These are phyloP conservation scores for Eciton burchellii DNA, from an alignment of 1,140 invertebrate species.

Conservation along the genomic window DNA sequence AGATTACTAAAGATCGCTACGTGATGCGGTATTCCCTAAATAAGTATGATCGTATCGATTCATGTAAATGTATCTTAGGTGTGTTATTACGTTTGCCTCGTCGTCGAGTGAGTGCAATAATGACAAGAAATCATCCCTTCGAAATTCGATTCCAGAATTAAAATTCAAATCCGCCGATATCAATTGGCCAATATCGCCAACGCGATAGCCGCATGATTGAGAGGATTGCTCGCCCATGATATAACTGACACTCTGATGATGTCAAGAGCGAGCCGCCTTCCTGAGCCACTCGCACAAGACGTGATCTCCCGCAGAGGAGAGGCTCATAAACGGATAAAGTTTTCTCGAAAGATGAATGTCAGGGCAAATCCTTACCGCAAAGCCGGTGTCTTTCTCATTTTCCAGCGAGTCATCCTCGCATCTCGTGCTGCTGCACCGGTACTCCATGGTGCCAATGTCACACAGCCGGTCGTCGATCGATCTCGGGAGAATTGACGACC, in stretches of 20 bases:
- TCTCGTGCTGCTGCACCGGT: slow-evolving; percentile 76
- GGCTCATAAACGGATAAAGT: not conserved
- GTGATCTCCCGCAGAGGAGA: not conserved
- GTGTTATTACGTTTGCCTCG: too few species aligned
- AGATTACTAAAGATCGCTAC: too few species aligned
- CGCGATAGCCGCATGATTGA: too few species aligned
- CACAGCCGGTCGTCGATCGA: slow-evolving; percentile 70
- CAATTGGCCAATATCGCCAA: too few species aligned
- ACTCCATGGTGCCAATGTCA: slow-evolving; percentile 76
- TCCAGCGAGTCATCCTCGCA: slow-evolving; percentile 79
- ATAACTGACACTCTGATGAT: not conserved
- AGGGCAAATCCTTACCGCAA: slow-evolving; percentile 77
- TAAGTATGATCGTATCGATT: too few species aligned
- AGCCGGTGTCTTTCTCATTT: slow-evolving; percentile 75
- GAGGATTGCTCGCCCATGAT: too few species aligned
- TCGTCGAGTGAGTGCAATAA: too few species aligned
- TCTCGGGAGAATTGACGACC: slow-evolving; percentile 54
- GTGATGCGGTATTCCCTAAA: too few species aligned
- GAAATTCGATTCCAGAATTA: not conserved
- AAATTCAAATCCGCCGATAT: not conserved
- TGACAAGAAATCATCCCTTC: too few species aligned
- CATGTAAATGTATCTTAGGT: too few species aligned
- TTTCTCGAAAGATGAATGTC: not conserved
- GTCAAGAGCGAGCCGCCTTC: not conserved
- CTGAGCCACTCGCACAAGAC: not conserved